These are phyloP conservation scores for Mus pahari DNA, from an alignment of 2,113 vertebrate species.

Conservation along the genomic window DNA sequence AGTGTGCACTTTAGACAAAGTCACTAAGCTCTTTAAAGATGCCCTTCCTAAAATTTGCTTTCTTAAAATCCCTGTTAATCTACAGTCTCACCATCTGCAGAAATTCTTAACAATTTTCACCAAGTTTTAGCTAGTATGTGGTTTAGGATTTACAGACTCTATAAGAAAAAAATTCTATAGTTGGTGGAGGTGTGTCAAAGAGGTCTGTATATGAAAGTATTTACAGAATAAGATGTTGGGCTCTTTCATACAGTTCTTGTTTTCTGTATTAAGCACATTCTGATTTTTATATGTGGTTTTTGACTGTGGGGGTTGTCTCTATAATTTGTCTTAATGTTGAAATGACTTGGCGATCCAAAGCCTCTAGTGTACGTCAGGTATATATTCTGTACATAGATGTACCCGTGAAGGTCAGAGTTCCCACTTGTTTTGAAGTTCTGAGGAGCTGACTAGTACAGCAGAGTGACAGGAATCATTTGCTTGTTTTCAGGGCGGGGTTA, in stretches of 20 bases:
- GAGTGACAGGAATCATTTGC: not conserved
- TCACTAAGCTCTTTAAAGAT: not conserved
- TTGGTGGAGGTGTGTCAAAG: not conserved
- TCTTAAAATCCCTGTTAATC: not conserved
- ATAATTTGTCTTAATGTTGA: constrained; percentile 37
- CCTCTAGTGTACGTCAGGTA: not conserved
- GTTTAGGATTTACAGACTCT: not conserved
- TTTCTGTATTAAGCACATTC: constrained; percentile 34
- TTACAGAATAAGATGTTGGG: constrained; percentile 28
- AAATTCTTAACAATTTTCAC: constrained; percentile 38
- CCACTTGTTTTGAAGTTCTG: not conserved
- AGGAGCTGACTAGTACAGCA: not conserved
- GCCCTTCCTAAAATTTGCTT: not conserved
- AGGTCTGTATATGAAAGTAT: not conserved
- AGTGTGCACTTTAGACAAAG: constrained; percentile 17
- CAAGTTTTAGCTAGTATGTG: constrained; percentile 13
- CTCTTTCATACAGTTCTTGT: not conserved
- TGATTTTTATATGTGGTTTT: constrained; percentile 52
- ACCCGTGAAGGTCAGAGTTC: not conserved
- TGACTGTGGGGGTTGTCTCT: not conserved
- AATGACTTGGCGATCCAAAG: not conserved
- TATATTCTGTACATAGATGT: not conserved
- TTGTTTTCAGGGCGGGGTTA: not conserved
- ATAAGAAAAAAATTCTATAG: not conserved
- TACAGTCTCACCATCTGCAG: not conserved